phyloP scores from a whole-genome alignment of 1,140 invertebrate genomes.

The Pseudobourletiella spinata region DNA sequence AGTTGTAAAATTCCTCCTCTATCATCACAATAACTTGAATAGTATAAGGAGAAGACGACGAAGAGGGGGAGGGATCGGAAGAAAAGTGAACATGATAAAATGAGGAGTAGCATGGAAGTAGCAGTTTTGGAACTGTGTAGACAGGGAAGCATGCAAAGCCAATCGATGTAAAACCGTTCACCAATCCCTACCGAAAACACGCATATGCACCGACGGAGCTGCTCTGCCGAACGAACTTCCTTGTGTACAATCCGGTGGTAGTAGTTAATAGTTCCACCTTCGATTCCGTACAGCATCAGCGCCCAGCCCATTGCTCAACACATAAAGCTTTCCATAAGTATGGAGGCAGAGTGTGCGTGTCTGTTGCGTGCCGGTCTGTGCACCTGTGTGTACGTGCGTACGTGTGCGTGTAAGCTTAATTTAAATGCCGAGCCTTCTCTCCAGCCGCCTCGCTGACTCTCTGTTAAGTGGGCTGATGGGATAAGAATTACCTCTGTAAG shows the following conservation, averaged over 20 bases:
- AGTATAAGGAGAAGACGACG: not conserved
- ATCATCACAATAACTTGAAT: conserved; percentile 3
- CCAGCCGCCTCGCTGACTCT: conserved; percentile 4
- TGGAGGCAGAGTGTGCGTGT: no score
- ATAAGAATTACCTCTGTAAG: not conserved
- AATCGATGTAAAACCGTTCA: no score
- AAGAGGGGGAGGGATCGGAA: not conserved
- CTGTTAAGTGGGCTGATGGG: conserved; percentile 4
- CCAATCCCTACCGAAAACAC: no score
- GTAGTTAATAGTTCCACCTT: conserved; percentile 1
- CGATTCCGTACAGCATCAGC: not conserved
- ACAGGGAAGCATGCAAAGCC: not conserved
- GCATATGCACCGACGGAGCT: no score
- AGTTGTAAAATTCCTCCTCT: conserved; percentile 3
- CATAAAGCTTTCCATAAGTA: no score
- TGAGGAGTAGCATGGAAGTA: conserved; percentile 1
- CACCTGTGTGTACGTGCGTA: not conserved
- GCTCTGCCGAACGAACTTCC: not conserved
- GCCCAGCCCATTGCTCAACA: no score
- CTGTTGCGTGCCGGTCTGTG: no score
- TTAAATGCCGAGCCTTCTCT: conserved; percentile 2
- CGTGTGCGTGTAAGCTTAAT: not conserved
- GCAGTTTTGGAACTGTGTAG: not conserved
- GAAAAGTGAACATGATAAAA: conserved; percentile 3
- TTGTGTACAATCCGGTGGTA: not conserved